Evolutionary conservation across 2,888 invertebrate species (phyloP).

Genomic region (Agrilus cyanescens): DNA sequence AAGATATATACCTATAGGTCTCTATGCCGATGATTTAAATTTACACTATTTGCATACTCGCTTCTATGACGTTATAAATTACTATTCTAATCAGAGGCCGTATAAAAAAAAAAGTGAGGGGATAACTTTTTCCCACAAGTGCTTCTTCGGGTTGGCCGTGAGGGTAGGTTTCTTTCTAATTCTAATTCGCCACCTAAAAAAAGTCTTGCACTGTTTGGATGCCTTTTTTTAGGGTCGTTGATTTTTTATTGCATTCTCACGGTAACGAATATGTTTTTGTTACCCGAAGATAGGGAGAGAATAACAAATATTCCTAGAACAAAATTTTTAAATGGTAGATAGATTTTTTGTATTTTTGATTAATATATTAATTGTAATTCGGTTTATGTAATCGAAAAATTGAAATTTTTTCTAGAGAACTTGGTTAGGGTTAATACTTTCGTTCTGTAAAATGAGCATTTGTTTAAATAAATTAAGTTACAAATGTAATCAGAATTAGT

Average conservation of each 20-base stretch:
- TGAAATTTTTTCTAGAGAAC: too few species aligned
- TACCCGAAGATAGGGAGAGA: not conserved
- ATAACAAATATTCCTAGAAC: too few species aligned
- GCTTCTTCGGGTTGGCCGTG: conserved; percentile 14
- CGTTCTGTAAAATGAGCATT: too few species aligned
- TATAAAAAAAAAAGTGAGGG: conserved; percentile 20
- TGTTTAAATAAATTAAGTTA: too few species aligned
- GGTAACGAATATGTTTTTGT: conserved; percentile 22
- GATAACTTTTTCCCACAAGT: conserved; percentile 27
- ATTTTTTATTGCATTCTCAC: conserved; percentile 25
- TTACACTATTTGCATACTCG: conserved; percentile 22
- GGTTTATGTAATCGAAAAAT: too few species aligned
- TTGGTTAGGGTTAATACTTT: too few species aligned
- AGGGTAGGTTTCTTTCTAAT: conserved; percentile 24
- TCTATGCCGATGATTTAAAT: conserved; percentile 16
- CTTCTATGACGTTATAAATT: conserved; percentile 22
- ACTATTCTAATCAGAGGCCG: conserved; percentile 25
- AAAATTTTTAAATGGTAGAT: too few species aligned
- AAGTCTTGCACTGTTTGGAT: conserved; percentile 19
- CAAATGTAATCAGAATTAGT: too few species aligned
- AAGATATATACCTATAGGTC: conserved; percentile 25
- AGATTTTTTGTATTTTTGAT: too few species aligned
- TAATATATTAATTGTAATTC: too few species aligned
- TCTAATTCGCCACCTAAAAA: conserved; percentile 24
- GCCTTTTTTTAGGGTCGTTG: conserved; percentile 15